These are phyloP conservation scores for Sebastiscus albofasciatus DNA, from an alignment of 2,797 vertebrate species.

Conservation along the genomic window DNA sequence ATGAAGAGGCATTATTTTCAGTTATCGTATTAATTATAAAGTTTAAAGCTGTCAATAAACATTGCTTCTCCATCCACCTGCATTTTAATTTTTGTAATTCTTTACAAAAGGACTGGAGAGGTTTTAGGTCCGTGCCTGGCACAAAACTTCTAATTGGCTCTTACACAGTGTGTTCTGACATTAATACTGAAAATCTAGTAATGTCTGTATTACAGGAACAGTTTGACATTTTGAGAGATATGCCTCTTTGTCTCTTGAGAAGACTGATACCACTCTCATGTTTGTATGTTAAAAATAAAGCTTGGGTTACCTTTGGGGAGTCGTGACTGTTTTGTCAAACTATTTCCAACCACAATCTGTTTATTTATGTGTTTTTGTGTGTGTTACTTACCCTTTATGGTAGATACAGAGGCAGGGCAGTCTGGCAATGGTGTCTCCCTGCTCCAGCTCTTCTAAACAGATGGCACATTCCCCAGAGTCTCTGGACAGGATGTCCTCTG, in stretches of 20 bases:
- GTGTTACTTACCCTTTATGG: constrained; percentile 91
- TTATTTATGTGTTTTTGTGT: background rate
- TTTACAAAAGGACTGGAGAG: background rate
- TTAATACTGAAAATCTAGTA: background rate
- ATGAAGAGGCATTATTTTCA: background rate
- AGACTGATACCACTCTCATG: background rate
- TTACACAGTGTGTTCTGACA: background rate
- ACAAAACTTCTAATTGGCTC: background rate
- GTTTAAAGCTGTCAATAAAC: background rate
- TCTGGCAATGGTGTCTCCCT: constrained; percentile 96
- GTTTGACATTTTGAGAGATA: background rate
- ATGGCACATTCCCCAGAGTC: constrained; percentile 98
- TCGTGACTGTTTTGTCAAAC: background rate
- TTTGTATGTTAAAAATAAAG: background rate
- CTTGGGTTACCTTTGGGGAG: background rate
- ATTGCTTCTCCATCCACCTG: background rate
- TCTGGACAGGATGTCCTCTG: constrained; percentile 97
- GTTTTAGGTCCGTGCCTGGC: background rate
- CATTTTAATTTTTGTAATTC: background rate
- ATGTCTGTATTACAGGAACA: background rate
- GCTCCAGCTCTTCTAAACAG: constrained; percentile 95
- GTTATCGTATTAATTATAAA: background rate
- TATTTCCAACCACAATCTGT: background rate
- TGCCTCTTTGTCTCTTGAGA: background rate
- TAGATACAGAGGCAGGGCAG: constrained; percentile 99